Conservation (phyloP, 1,140 invertebrate species). For the Babylonia areolata region DNA sequence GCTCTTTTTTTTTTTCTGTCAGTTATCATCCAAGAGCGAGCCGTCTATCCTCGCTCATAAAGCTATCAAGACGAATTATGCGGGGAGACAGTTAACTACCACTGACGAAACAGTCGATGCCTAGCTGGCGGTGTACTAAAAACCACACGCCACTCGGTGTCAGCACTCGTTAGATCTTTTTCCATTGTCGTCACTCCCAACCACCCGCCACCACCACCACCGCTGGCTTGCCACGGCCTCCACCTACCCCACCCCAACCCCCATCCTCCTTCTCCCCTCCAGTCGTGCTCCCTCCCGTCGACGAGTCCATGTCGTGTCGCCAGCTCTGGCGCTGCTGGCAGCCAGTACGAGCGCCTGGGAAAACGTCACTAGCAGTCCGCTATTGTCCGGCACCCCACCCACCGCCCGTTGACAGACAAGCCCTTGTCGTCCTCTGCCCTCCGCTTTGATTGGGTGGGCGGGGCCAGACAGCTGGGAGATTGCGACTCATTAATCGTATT, state of each 20-base stretch:
- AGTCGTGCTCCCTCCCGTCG: background rate
- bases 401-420: conserved; percentile 30
- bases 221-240: background rate
- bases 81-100: background rate
- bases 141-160: background rate
- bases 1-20: background rate
- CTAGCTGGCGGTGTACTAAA: background rate
- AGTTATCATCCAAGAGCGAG: background rate
- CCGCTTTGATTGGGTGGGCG: conserved; percentile 37
- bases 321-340: background rate
- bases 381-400: background rate
- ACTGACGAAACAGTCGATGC: background rate
- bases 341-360: background rate
- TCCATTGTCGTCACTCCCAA: background rate
- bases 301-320: background rate
- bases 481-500: conserved; percentile 37
- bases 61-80: background rate
- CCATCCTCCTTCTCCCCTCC: background rate
- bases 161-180: background rate
- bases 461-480: conserved; percentile 15
- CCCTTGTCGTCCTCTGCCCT: conserved; percentile 26
- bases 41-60: background rate
- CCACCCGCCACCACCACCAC: too few relatives aligned
- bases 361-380: background rate
- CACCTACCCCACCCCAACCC: background rate